phyloP scores from a whole-genome alignment of 2,113 vertebrate species.

The Calidris pygmaea region DNA sequence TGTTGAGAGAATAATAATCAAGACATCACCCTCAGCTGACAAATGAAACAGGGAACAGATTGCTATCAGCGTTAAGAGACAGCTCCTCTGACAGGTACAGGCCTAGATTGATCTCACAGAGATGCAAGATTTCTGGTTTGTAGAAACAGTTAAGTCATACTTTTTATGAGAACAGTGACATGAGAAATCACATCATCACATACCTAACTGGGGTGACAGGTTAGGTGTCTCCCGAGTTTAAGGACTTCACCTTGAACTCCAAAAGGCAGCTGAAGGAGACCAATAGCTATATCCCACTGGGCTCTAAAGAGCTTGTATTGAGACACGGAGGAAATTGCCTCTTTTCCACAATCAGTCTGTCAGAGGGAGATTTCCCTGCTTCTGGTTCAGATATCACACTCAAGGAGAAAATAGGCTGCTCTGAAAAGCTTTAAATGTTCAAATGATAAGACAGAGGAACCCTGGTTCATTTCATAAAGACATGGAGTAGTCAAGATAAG shows the following conservation, averaged over 20 bases:
- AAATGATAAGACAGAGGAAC: not conserved
- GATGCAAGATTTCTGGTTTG: not conserved
- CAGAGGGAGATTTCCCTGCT: not conserved
- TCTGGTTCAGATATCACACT: not conserved
- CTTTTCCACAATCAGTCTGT: not conserved
- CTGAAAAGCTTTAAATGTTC: not conserved
- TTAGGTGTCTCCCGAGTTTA: not conserved
- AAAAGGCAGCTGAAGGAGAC: not conserved
- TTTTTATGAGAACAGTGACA: not conserved
- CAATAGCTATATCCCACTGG: not conserved
- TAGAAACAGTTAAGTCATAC: not conserved
- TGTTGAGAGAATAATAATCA: constrained; percentile 12
- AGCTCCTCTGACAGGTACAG: not conserved
- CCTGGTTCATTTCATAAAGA: not conserved
- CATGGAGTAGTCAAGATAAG: not conserved
- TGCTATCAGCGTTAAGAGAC: not conserved
- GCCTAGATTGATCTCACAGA: not conserved
- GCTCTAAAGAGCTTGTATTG: not conserved
- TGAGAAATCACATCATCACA: not conserved
- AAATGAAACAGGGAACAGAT: constrained; percentile 9
- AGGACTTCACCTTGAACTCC: not conserved
- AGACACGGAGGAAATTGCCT: not conserved
- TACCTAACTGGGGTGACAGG: not conserved
- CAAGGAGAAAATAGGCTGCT: not conserved
- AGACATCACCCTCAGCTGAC: not conserved